Percentiles rank a stretch among this genome's conserved stretches.
Evolutionary conservation across 2,113 vertebrate species (phyloP).

Genomic region (Propithecus coquereli): DNA sequence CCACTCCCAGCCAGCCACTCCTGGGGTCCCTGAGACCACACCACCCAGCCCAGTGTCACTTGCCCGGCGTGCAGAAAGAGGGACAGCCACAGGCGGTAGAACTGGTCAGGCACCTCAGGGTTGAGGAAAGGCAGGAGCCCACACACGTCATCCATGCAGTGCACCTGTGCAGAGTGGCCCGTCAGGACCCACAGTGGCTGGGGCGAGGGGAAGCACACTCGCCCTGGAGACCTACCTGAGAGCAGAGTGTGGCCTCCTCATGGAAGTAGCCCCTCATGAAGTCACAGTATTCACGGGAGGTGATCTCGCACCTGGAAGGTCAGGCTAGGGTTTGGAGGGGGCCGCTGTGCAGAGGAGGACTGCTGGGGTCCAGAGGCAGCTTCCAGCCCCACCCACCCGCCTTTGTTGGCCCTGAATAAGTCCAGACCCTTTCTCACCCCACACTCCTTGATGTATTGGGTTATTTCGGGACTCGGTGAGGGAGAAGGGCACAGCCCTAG

Average conservation of each 20-base stretch:
- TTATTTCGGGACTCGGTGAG: not conserved
- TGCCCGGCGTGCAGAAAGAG: slow-evolving; percentile 98
- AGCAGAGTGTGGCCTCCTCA: slow-evolving; percentile 97
- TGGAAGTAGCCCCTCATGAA: slow-evolving; percentile 99
- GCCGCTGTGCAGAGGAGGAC: not conserved
- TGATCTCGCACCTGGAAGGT: slow-evolving; percentile 95
- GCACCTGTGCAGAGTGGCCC: slow-evolving; percentile 84
- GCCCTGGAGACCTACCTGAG: slow-evolving; percentile 85
- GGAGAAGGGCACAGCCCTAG: no score
- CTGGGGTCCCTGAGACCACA: not conserved
- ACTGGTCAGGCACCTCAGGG: slow-evolving; percentile 98
- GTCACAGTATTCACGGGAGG: slow-evolving; percentile 97
- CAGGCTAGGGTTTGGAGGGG: not conserved
- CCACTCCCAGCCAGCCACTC: not conserved
- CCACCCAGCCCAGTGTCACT: slow-evolving; percentile 47
- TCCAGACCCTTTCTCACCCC: not conserved
- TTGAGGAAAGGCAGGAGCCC: slow-evolving; percentile 98
- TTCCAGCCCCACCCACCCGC: not conserved
- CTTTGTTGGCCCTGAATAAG: not conserved
- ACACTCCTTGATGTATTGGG: fast-evolving
- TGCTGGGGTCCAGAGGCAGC: not conserved
- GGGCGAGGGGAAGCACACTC: fast-evolving
- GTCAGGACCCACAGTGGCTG: not conserved
- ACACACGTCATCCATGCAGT: slow-evolving; percentile 98
- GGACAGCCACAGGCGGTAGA: slow-evolving; percentile 98